phyloP scores from a whole-genome alignment of 2,797 vertebrate species.

The Pseudocheirus occidentalis region DNA sequence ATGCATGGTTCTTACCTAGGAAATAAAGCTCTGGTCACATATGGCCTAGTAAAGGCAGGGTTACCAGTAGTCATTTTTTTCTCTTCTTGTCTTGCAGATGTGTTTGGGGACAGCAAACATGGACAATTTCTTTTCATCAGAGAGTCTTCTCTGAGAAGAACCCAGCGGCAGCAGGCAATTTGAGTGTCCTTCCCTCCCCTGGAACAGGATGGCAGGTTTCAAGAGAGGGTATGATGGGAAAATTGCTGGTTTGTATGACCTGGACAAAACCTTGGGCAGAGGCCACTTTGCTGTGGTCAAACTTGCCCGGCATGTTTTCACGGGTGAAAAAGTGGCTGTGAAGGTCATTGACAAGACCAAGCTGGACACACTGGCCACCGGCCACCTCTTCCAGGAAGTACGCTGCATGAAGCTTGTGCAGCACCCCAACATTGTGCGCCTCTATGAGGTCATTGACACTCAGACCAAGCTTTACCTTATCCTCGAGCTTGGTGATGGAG shows the following conservation, averaged over 20 bases:
- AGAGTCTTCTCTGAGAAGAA: conserved; percentile 89
- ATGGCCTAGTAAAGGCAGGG: background rate
- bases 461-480: conserved; percentile 99
- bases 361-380: conserved; percentile 94
- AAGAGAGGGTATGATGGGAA: conserved; percentile 98
- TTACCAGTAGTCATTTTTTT: conserved; percentile 51
- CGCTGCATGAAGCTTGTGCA: conserved; percentile 99
- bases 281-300: conserved; percentile 99
- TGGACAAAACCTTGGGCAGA: conserved; percentile 98
- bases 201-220: conserved; percentile 94
- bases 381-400: conserved; percentile 98
- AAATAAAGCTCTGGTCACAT: conserved; percentile 2
- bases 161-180: conserved; percentile 70
- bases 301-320: conserved; percentile 97
- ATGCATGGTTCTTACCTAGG: background rate
- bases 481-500: conserved; percentile 96
- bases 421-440: conserved; percentile 97
- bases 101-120: conserved; percentile 86
- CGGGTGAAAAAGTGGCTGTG: conserved; percentile 98
- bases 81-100: conserved; percentile 80
- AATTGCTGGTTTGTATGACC: conserved; percentile 97
- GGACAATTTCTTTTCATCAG: conserved; percentile 85
- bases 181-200: conserved; percentile 63
- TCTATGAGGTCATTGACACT: conserved; percentile 98
- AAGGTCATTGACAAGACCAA: conserved; percentile 99